Conservation (phyloP, 1,140 invertebrate genomes). For the Paralvinella palmiformis region DNA sequence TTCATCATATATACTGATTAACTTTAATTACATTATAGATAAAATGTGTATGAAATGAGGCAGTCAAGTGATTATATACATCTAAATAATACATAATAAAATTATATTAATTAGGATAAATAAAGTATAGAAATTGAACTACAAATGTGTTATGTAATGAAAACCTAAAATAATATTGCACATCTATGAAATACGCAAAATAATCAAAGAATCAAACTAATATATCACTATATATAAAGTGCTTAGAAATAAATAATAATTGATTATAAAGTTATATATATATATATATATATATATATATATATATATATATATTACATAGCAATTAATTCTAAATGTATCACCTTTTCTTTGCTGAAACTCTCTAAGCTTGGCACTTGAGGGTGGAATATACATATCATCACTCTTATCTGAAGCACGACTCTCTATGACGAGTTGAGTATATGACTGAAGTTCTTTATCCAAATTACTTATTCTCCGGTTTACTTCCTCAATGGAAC, state of each 20-base stretch:
- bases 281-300: not conserved
- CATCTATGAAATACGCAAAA: no score
- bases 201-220: no score
- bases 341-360: constrained; percentile 31
- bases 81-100: no score
- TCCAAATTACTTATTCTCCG: constrained; percentile 41
- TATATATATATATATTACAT: not conserved
- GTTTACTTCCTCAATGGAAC: constrained; percentile 44
- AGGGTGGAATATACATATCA: constrained; percentile 19
- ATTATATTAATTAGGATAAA: no score
- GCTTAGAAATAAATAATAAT: not conserved
- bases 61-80: no score
- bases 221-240: not conserved
- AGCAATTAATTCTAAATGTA: not conserved
- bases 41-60: no score
- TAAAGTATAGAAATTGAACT: no score
- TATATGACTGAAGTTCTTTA: constrained; percentile 37
- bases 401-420: constrained; percentile 30
- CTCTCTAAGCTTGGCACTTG: constrained; percentile 30
- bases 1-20: no score
- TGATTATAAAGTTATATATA: not conserved
- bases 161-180: no score
- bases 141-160: no score
- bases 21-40: no score
- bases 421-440: constrained; percentile 39